Base-by-base conservation (phyloP, 2,888 invertebrate genomes). In the Nephrotoma flavescens region DNA sequence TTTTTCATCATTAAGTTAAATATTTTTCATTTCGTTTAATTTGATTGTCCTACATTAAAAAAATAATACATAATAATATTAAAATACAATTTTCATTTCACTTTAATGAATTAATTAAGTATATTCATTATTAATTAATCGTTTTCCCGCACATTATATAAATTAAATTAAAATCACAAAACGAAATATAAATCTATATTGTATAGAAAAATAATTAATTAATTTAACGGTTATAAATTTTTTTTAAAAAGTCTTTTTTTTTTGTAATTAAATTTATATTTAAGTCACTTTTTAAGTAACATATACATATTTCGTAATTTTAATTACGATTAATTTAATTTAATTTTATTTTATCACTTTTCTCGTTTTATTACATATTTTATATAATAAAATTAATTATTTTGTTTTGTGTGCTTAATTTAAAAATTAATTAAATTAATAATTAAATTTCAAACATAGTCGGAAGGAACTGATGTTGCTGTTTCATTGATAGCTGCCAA, bases 401-500 rank as follows among this genome's bases (percentile, higher is more conserved):
- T 11, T 83, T 83, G 19, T 41, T 71, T 71, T 71, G 31, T 31
- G 31, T 31, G 83, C 9, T 42, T 85, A 12, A 85, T 12, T 41
- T 11, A 85, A 42, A 42, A 42, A 42, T 42, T n/a, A 42, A 42
- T 41, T 85, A 45, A 44, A 44, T 44, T 19, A 19, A 44, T 7
- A 44, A 85, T 44, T 85, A 44, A 44, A 44, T 44, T 44, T 85
- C 85, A 91, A 89, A 94, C 94, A 90, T 94, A 94, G 90, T 94
- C 94, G 83, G 94, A 94, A 88, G 93, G 93, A 89, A 92, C 91
- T 88, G 93, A 93, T 88, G 92, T 92, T 88, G 92, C 91, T 88
- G 92, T 93, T 91, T 94, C 94, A 90, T 93, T 93, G 88, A 94
- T 94, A 86, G 93, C 93, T 83, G 93, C 93, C 88, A 94, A 90